Percentiles rank a stretch among this genome's conserved stretches.
Conservation (phyloP, 2,888 invertebrate species). For the Eutolmus rufibarbis region DNA sequence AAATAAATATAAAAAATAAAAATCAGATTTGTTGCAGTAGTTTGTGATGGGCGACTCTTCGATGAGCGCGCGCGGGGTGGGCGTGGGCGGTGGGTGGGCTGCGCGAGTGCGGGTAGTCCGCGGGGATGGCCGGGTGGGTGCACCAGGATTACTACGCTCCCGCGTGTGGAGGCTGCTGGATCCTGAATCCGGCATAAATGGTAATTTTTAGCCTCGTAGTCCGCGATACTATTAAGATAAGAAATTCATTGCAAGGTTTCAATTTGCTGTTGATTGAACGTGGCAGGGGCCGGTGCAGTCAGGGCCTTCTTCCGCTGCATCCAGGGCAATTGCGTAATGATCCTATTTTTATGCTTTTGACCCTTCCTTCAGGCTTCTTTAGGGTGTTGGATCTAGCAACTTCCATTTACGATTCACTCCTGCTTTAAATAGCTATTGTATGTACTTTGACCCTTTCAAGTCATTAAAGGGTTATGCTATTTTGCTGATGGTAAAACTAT, state of each 20-base stretch:
- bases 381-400: background rate
- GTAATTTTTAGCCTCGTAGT: constrained; percentile 15
- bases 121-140: background rate
- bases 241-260: constrained; percentile 17
- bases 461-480: no score
- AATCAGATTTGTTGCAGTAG: constrained; percentile 40
- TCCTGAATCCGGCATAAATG: constrained; percentile 8
- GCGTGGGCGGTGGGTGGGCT: background rate
- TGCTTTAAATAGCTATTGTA: no score
- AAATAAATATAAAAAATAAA: constrained; percentile 30
- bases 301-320: background rate
- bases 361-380: background rate
- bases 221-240: constrained; percentile 34
- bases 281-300: background rate
- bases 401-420: background rate
- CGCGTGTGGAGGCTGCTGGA: background rate
- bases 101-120: background rate
- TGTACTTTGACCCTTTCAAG: no score
- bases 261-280: constrained; percentile 21
- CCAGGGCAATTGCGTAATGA: background rate
- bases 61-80: background rate
- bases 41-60: constrained; percentile 21
- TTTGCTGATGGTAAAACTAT: no score
- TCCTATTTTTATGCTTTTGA: background rate
- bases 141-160: background rate